Evolutionary conservation across 2,113 vertebrate species (phyloP).

Genomic region (Columba livia): DNA sequence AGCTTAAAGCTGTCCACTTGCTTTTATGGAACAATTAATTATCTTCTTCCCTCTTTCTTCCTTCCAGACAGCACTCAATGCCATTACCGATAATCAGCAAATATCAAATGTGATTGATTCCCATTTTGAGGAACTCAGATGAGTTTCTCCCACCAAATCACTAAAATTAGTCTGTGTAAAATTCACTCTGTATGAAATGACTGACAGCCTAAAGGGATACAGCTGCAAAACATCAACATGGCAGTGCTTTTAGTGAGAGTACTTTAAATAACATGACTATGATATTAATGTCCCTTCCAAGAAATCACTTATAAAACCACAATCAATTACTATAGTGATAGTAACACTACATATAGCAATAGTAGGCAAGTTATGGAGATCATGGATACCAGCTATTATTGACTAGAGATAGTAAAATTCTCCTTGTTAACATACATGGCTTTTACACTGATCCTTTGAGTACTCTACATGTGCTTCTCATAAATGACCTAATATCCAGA

Average conservation of each 20-base stretch:
- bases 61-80: neutral
- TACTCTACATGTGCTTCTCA: neutral
- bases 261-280: neutral
- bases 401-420: neutral
- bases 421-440: neutral
- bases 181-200: neutral
- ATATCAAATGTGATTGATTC: constrained; percentile 1
- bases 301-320: neutral
- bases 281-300: constrained; percentile 21
- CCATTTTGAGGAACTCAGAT: neutral
- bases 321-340: neutral
- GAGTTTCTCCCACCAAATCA: neutral
- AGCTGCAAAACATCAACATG: constrained; percentile 14
- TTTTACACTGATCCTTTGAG: neutral
- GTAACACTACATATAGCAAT: neutral
- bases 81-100: constrained; percentile 5
- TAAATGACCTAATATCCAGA: neutral
- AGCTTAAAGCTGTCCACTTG: neutral
- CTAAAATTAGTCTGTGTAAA: neutral
- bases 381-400: neutral
- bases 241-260: neutral
- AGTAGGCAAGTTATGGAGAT: neutral
- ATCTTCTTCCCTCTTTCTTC: neutral
- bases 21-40: constrained; percentile 36
- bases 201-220: neutral